Percentiles rank a stretch among this genome's conserved stretches.
Conservation (phyloP, 2,797 vertebrate species). For the Decapterus maruadsi region DNA sequence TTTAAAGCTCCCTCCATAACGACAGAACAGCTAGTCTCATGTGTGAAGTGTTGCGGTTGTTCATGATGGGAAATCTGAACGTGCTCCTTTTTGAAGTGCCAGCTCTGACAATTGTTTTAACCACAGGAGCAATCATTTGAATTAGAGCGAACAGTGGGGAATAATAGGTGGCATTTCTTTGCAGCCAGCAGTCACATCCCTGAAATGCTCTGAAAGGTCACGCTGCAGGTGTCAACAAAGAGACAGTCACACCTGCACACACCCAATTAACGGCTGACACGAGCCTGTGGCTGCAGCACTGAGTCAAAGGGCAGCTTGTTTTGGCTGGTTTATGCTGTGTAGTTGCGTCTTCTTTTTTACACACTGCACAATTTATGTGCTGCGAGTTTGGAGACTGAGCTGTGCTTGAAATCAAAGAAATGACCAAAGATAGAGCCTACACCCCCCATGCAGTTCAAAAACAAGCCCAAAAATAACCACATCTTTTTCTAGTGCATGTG, state of each 20-base stretch:
- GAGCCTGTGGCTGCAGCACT: not conserved
- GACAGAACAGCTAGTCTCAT: not conserved
- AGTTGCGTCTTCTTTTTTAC: not conserved
- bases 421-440: not conserved
- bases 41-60: not conserved
- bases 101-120: not conserved
- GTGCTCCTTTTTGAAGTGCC: not conserved
- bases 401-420: constrained; percentile 25
- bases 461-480: not conserved
- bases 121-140: not conserved
- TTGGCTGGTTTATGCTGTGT: not conserved
- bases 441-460: not conserved
- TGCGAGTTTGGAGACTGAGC: constrained; percentile 2
- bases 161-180: constrained; percentile 19
- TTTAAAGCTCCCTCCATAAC: not conserved
- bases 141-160: not conserved
- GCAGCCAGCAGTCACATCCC: not conserved
- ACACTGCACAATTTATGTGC: constrained; percentile 1
- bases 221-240: not conserved
- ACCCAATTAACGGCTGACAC: constrained; percentile 41
- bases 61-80: not conserved
- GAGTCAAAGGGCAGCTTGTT: not conserved
- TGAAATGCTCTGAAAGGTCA: constrained; percentile 40
- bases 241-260: constrained; percentile 28
- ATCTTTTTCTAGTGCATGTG: not conserved